A percentile compares a stretch with the other conserved stretches of the same genome.
phyloP scores from a whole-genome alignment of 92 coral and sea anemone genomes.

The Umimayanthus chanpuru region DNA sequence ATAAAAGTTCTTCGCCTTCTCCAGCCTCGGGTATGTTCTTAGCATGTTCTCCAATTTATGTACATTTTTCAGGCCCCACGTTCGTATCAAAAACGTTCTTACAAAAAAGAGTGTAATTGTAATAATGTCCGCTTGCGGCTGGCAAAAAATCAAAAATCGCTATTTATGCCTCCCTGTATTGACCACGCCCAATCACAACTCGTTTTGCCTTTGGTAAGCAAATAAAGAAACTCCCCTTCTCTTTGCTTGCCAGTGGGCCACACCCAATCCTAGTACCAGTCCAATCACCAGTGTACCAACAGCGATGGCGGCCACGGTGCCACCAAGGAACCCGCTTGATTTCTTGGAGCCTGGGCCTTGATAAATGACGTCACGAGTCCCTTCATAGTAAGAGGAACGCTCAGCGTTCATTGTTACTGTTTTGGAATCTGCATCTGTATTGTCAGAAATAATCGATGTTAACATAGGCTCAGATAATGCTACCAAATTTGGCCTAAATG shows the following conservation, averaged over 20 bases:
- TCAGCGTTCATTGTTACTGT: not conserved
- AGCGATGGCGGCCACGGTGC: conserved; percentile 29
- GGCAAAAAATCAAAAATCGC: not conserved
- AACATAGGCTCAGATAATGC: too few species aligned
- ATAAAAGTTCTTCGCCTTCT: too few species aligned
- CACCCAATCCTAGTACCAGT: conserved; percentile 11
- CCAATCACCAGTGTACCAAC: conserved; percentile 11
- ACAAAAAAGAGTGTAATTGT: too few species aligned
- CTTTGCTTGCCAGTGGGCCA: conserved; percentile 43
- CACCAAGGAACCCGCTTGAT: conserved; percentile 15
- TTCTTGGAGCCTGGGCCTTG: conserved; percentile 4
- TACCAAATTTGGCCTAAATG: too few species aligned
- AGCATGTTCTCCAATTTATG: too few species aligned
- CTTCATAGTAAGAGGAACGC: conserved; percentile 27
- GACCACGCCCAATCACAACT: conserved; percentile 11
- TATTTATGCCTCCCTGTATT: not conserved
- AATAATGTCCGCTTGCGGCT: too few species aligned
- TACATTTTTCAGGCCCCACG: too few species aligned
- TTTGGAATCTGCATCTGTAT: not conserved
- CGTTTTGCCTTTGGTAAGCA: conserved; percentile 12
- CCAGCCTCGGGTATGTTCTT: too few species aligned
- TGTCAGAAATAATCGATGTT: too few species aligned
- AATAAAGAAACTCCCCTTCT: conserved; percentile 12
- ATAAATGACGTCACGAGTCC: not conserved
- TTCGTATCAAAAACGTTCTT: too few species aligned